Conservation (phyloP, 2,113 vertebrate species). For the Halichoerus grypus region DNA sequence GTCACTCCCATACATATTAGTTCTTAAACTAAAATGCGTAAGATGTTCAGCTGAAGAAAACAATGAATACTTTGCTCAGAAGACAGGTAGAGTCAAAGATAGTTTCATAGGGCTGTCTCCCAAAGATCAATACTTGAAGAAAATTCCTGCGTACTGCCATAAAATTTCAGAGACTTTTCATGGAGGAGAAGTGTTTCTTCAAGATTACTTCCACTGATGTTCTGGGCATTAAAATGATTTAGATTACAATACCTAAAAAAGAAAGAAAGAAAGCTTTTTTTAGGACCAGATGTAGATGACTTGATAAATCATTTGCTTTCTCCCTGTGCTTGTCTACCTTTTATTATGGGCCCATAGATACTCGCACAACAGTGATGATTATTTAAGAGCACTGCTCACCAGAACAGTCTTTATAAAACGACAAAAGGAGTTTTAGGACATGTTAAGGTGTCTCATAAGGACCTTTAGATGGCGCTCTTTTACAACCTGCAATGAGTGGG, state of each 20-base stretch:
- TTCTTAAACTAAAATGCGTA: background rate
- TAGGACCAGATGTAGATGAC: constrained; percentile 73
- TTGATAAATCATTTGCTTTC: constrained; percentile 72
- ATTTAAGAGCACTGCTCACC: constrained; percentile 67
- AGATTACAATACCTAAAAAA: constrained; percentile 90
- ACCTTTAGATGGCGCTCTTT: constrained; percentile 29
- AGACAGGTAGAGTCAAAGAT: background rate
- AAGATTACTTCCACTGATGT: constrained; percentile 85
- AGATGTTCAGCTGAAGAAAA: constrained; percentile 7
- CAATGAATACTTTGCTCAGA: background rate
- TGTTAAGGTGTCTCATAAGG: background rate
- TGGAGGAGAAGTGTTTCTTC: constrained; percentile 91
- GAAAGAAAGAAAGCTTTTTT: constrained; percentile 66
- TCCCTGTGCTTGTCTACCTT: constrained; percentile 46
- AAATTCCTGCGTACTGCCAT: constrained; percentile 89
- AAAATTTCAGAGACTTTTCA: constrained; percentile 90
- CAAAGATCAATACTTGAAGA: constrained; percentile 86
- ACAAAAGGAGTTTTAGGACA: background rate
- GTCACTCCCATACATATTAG: constrained; percentile 25
- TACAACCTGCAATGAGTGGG: background rate
- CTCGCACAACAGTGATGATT: constrained; percentile 14
- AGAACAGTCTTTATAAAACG: background rate
- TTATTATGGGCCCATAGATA: constrained; percentile 51
- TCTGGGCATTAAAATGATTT: constrained; percentile 85
- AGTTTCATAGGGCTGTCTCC: constrained; percentile 88